Conservation (phyloP, 2,888 invertebrate species). For the Caradrina kadenii region DNA sequence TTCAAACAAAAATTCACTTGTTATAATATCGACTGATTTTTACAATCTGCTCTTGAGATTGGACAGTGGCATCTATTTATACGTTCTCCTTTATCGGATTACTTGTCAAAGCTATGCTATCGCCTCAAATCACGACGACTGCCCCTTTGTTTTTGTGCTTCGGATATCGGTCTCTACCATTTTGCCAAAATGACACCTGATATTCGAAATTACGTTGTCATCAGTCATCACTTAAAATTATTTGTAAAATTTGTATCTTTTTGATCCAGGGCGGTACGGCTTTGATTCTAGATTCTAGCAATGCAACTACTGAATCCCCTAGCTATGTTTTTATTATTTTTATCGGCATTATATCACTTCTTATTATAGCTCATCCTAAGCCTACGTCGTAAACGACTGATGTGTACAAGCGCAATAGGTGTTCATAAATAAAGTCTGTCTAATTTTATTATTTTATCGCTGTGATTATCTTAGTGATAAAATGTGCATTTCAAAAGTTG, state of each 20-base stretch:
- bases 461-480: constrained; percentile 6
- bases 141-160: constrained; percentile 54
- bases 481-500: not conserved
- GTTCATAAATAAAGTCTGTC: not conserved
- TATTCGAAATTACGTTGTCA: not conserved
- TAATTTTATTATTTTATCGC: constrained; percentile 1
- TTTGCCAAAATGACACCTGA: constrained; percentile 5
- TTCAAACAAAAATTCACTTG: constrained; percentile 32
- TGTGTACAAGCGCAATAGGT: constrained; percentile 2
- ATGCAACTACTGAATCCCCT: not conserved
- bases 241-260: not conserved
- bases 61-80: constrained; percentile 61
- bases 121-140: constrained; percentile 51
- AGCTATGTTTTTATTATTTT: not conserved
- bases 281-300: not conserved
- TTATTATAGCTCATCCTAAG: constrained; percentile 2
- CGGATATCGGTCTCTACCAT: constrained; percentile 29
- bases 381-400: constrained; percentile 6
- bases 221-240: not conserved
- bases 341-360: constrained; percentile 16
- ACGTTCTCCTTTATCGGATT: constrained; percentile 70
- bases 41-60: constrained; percentile 47
- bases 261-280: not conserved
- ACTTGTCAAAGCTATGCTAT: constrained; percentile 51
- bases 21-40: constrained; percentile 39